These are phyloP conservation scores for Anguilla megastoma DNA, from an alignment of 2,797 vertebrate species.

Conservation along the genomic window DNA sequence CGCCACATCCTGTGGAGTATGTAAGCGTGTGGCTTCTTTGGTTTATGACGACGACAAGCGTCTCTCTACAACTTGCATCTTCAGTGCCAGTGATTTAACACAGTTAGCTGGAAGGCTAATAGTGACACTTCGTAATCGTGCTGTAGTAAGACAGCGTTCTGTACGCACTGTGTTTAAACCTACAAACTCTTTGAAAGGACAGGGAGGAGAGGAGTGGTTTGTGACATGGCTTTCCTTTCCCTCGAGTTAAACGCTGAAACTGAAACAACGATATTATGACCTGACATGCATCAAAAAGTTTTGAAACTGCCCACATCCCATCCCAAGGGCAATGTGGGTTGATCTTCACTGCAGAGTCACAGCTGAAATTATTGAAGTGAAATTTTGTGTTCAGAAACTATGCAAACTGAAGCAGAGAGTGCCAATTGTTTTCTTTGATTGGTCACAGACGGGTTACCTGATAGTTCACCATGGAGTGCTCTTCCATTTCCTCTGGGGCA, in stretches of 20 bases:
- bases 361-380: background rate
- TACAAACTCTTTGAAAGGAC: no score
- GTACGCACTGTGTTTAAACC: no score
- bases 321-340: background rate
- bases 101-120: background rate
- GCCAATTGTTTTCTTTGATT: background rate
- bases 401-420: background rate
- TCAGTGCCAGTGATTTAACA: background rate
- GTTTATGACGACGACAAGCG: background rate
- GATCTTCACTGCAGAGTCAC: background rate
- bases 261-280: background rate
- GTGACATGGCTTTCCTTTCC: background rate
- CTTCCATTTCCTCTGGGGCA: conserved; percentile 82
- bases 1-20: background rate
- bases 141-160: no score
- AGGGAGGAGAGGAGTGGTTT: no score
- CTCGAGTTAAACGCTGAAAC: background rate
- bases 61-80: background rate
- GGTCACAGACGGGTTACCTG: conserved; percentile 64
- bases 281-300: background rate
- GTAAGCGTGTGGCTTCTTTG: background rate
- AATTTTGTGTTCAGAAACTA: background rate
- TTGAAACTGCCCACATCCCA: background rate
- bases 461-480: conserved; percentile 82
- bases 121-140: no score